A percentile compares a stretch with the other conserved stretches of the same genome.
These are phyloP conservation scores for Nowickia ferox DNA, from an alignment of 2,888 invertebrate species.

Conservation along the genomic window DNA sequence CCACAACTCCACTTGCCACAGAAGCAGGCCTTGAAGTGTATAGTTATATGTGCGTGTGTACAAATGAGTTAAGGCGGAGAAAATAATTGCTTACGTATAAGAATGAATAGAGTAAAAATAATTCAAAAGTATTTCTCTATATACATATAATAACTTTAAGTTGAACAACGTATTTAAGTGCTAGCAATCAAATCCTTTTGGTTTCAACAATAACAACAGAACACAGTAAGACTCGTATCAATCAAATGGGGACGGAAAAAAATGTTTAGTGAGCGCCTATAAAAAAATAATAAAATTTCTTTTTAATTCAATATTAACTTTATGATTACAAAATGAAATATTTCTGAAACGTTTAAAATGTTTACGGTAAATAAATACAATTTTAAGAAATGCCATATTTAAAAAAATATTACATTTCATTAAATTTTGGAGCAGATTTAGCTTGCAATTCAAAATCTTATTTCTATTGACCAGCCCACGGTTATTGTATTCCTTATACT, in stretches of 20 bases:
- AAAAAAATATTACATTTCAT: background rate
- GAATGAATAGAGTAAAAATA: constrained; percentile 32
- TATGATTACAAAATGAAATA: no score
- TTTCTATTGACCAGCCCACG: background rate
- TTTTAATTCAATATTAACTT: no score
- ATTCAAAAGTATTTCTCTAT: constrained; percentile 34
- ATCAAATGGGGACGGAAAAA: background rate
- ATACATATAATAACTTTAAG: constrained; percentile 58
- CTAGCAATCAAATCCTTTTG: constrained; percentile 15
- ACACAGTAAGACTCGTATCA: background rate
- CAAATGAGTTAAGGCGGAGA: constrained; percentile 32
- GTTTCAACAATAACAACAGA: constrained; percentile 1
- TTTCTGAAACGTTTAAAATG: no score
- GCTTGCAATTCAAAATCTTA: no score
- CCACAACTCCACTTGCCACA: constrained; percentile 31
- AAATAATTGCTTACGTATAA: constrained; percentile 19
- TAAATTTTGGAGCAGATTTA: background rate
- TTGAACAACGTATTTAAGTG: constrained; percentile 40
- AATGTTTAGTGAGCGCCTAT: no score
- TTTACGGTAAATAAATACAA: no score
- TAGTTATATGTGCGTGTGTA: background rate
- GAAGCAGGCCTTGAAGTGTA: background rate
- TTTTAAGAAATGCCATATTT: no score
- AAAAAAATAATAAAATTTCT: no score
- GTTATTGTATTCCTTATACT: constrained; percentile 18